Evolutionary conservation across 1,140 invertebrate species (phyloP).

Genomic region (Lycorma delicatula): DNA sequence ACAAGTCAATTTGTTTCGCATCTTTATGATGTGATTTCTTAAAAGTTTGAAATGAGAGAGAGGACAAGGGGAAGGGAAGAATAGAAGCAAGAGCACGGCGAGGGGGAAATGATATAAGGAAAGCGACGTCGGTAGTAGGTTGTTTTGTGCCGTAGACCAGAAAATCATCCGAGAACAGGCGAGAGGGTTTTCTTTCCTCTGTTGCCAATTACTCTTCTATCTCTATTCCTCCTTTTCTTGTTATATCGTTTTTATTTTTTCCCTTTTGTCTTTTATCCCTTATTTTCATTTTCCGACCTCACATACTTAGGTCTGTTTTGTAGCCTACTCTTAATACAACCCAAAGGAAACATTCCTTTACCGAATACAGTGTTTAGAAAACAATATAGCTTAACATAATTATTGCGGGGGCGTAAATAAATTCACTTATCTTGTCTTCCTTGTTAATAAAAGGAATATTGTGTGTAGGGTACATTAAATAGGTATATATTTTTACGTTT

Average conservation of each 20-base stretch:
- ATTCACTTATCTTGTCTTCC: too few relatives aligned
- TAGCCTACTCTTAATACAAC: too few relatives aligned
- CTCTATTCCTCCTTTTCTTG: background rate
- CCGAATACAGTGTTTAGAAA: too few relatives aligned
- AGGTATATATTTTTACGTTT: too few relatives aligned
- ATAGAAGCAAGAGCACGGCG: background rate
- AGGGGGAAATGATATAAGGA: conserved; percentile 2
- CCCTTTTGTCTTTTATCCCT: background rate
- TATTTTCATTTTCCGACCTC: too few relatives aligned
- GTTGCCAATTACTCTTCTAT: conserved; percentile 14
- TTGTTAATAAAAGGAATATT: too few relatives aligned
- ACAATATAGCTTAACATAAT: too few relatives aligned
- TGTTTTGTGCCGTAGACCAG: conserved; percentile 21
- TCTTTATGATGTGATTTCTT: conserved; percentile 14
- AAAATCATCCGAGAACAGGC: conserved; percentile 18
- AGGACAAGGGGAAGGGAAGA: background rate
- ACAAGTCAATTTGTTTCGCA: conserved; percentile 1
- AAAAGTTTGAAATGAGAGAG: conserved; percentile 13
- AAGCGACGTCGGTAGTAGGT: conserved; percentile 10
- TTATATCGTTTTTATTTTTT: background rate
- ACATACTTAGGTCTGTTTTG: too few relatives aligned
- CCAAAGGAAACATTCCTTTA: too few relatives aligned
- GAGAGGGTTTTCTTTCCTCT: conserved; percentile 6
- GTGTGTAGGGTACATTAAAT: too few relatives aligned
- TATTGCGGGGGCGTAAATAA: too few relatives aligned